These are phyloP conservation scores for Leptinotarsa lineolata DNA, from an alignment of 1,140 invertebrate species.

Conservation along the genomic window DNA sequence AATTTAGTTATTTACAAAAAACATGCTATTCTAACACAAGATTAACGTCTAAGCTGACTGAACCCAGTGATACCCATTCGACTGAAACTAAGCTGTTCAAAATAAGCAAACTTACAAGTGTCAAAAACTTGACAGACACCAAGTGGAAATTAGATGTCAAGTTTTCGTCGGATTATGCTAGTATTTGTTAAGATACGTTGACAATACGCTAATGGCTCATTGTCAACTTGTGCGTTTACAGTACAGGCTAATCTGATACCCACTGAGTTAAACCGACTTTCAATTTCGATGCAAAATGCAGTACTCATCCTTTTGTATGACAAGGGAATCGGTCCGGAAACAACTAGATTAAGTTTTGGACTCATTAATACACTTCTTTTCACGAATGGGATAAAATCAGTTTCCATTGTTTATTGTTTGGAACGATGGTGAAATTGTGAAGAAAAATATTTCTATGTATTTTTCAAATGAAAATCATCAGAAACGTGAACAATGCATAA, in stretches of 20 bases:
- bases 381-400: too few relatives aligned
- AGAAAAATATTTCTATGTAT: too few relatives aligned
- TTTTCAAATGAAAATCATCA: too few relatives aligned
- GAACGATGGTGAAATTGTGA: too few relatives aligned
- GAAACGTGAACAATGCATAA: too few relatives aligned
- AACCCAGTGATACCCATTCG: not conserved
- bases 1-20: conserved; percentile 25
- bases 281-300: not conserved
- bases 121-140: not conserved
- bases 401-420: too few relatives aligned
- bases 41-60: conserved; percentile 5
- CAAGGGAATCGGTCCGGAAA: not conserved
- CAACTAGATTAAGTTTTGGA: too few relatives aligned
- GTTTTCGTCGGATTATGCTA: conserved; percentile 8
- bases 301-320: not conserved
- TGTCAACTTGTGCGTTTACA: not conserved
- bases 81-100: conserved; percentile 20
- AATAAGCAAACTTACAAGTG: conserved; percentile 13
- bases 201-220: conserved; percentile 11
- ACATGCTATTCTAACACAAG: not conserved
- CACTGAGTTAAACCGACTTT: conserved; percentile 2
- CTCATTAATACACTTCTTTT: too few relatives aligned
- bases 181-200: conserved; percentile 13
- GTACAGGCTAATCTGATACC: not conserved
- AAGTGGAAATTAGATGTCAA: conserved; percentile 21